phyloP scores from a whole-genome alignment of 2,888 invertebrate genomes.

The Himalopsyche anomala region DNA sequence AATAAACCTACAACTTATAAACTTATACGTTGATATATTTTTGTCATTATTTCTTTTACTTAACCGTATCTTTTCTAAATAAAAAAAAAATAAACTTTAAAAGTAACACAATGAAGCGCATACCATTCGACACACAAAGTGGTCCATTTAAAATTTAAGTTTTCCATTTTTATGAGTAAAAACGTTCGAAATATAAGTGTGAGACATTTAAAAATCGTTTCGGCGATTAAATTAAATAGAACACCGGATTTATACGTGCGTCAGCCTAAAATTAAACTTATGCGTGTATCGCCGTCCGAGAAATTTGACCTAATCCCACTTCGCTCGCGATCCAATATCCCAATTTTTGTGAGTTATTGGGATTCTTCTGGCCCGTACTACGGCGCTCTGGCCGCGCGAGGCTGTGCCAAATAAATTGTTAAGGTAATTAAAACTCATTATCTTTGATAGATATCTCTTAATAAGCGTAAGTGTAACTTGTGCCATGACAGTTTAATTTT shows the following conservation, averaged over 20 bases:
- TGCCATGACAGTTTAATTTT: no score
- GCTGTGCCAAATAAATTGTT: neutral
- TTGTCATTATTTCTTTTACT: no score
- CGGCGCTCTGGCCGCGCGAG: neutral
- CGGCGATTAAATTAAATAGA: neutral
- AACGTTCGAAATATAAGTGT: neutral
- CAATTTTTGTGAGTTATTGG: slow-evolving; percentile 20
- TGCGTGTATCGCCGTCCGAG: neutral
- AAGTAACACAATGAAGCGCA: no score
- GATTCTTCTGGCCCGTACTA: neutral
- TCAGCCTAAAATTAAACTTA: slow-evolving; percentile 2
- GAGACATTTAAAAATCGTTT: neutral
- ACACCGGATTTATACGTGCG: slow-evolving; percentile 16
- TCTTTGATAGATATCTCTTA: slow-evolving; percentile 18
- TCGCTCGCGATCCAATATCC: slow-evolving; percentile 18
- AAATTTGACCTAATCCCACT: slow-evolving; percentile 22
- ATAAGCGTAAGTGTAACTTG: neutral
- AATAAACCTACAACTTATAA: no score
- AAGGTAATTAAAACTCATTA: slow-evolving; percentile 2
- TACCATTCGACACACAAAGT: neutral
- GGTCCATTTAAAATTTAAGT: no score
- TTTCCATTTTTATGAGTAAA: no score
- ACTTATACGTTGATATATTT: no score
- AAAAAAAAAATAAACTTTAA: no score
- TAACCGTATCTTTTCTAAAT: no score